These are phyloP conservation scores for Clarias laeviceps DNA, from an alignment of 2,797 vertebrate species.

Conservation along the genomic window DNA sequence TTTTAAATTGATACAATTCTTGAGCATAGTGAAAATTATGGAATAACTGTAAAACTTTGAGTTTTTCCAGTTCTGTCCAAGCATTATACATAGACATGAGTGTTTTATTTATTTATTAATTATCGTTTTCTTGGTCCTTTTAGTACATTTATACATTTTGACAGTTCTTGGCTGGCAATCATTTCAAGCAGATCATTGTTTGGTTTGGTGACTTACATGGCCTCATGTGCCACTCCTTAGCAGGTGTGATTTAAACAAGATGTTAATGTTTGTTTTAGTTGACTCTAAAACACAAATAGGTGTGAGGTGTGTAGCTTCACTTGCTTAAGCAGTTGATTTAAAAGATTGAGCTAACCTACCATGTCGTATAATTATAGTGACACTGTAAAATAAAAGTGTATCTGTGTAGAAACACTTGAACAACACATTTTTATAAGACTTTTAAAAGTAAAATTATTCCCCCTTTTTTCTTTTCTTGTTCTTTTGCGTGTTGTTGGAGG, in stretches of 20 bases:
- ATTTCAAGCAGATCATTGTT: not conserved
- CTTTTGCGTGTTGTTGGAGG: not conserved
- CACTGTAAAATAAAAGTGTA: not conserved
- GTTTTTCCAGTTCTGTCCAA: not conserved
- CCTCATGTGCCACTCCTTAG: conserved; percentile 17
- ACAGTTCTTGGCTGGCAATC: not conserved
- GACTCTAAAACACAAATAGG: not conserved
- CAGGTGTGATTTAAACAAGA: conserved; percentile 20
- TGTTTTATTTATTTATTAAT: not conserved
- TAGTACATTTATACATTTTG: not conserved
- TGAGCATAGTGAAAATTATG: not conserved
- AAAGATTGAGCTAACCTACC: not conserved
- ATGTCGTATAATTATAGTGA: not conserved
- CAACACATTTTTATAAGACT: not conserved
- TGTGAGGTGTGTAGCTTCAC: not conserved
- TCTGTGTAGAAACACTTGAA: not conserved
- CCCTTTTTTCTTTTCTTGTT: not conserved
- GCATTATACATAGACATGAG: not conserved
- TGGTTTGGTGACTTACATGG: conserved; percentile 5
- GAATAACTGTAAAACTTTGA: not conserved
- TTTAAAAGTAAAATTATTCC: not conserved
- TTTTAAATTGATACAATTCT: too few species aligned
- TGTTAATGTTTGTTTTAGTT: conserved; percentile 13
- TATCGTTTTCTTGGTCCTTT: not conserved
- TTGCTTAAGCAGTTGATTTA: not conserved